Base-by-base conservation (phyloP, 2,888 invertebrate genomes). In the Clusia tigrina region DNA sequence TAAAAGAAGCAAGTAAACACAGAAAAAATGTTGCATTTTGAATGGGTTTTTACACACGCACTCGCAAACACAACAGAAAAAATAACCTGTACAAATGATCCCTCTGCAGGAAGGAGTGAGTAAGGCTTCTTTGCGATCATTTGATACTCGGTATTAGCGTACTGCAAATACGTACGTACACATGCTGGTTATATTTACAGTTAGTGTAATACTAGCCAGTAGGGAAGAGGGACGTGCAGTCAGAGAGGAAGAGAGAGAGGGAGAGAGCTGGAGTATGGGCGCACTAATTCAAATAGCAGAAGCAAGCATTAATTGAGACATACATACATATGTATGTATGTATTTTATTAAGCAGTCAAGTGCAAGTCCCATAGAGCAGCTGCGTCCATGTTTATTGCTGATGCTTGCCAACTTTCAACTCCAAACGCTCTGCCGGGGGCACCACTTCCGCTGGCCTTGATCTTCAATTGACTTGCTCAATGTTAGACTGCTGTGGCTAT, bases 371-470 rank as follows among this genome's bases (percentile, higher is more conserved):
- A n/a, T n/a, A n/a, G n/a, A n/a, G n/a, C n/a, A n/a, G n/a, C n/a
- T n/a, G n/a, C n/a, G n/a, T n/a, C n/a, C n/a, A n/a, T n/a, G n/a
- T n/a, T n/a, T n/a, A n/a, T n/a, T n/a, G n/a, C n/a, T n/a, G n/a
- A n/a, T n/a, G n/a, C n/a, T n/a, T n/a, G n/a, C n/a, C n/a, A n/a
- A n/a, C n/a, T n/a, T n/a, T n/a, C n/a, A n/a, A n/a, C n/a, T n/a
- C n/a, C n/a, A n/a, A n/a, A n/a, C n/a, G n/a, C n/a, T n/a, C n/a
- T n/a, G n/a, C n/a, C n/a, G n/a, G n/a, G n/a, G n/a, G n/a, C n/a
- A n/a, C 2, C 2, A 73, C 71, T 75, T 80, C 79, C 79, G 78
- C 70, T 79, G 76, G 76, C 79, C 79, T 80, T 79, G 80, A 73
- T 70, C 65, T 69, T 60, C 72, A 79, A 79, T 80, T 76, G 74